A percentile compares a stretch with the other conserved stretches of the same genome.
These are phyloP conservation scores for Pseudococcus viburni DNA, from an alignment of 2,888 invertebrate genomes.

Conservation along the genomic window DNA sequence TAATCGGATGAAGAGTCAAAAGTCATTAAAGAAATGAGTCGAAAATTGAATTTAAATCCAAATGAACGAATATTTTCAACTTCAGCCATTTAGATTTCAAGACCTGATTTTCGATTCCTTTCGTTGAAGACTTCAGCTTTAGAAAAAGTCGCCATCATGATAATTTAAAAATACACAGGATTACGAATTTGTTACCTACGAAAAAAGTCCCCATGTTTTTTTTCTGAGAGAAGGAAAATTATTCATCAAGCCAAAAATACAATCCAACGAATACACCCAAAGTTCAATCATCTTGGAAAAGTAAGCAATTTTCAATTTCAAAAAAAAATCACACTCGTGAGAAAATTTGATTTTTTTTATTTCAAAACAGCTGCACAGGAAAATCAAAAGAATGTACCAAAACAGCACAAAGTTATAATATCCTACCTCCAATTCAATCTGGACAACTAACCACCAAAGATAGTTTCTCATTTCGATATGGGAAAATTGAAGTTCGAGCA, in stretches of 20 bases:
- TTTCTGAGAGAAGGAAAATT: slow-evolving; percentile 63
- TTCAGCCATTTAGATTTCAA: neutral
- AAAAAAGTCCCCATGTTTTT: slow-evolving; percentile 35
- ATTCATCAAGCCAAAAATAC: slow-evolving; percentile 64
- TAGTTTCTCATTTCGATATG: slow-evolving; percentile 80
- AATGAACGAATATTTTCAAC: too few species aligned
- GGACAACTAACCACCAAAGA: slow-evolving; percentile 77
- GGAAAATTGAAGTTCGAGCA: slow-evolving; percentile 79
- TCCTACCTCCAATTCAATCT: slow-evolving; percentile 80
- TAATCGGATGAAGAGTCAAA: too few species aligned
- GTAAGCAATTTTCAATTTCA: neutral
- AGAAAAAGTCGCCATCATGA: neutral
- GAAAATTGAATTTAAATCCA: too few species aligned
- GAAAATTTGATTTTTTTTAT: neutral
- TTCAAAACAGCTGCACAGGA: slow-evolving; percentile 66
- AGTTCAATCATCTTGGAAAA: neutral
- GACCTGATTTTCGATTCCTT: neutral
- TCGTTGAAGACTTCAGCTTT: neutral
- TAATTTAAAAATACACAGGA: slow-evolving; percentile 47
- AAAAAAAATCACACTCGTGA: neutral
- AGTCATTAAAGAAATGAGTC: too few species aligned
- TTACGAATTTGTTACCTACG: slow-evolving; percentile 66
- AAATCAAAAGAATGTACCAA: slow-evolving; percentile 45
- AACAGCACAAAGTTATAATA: slow-evolving; percentile 71
- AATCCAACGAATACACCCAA: slow-evolving; percentile 55